Evolutionary conservation across 1,140 invertebrate species (phyloP).

Genomic region (Gonioctena quinquepunctata): DNA sequence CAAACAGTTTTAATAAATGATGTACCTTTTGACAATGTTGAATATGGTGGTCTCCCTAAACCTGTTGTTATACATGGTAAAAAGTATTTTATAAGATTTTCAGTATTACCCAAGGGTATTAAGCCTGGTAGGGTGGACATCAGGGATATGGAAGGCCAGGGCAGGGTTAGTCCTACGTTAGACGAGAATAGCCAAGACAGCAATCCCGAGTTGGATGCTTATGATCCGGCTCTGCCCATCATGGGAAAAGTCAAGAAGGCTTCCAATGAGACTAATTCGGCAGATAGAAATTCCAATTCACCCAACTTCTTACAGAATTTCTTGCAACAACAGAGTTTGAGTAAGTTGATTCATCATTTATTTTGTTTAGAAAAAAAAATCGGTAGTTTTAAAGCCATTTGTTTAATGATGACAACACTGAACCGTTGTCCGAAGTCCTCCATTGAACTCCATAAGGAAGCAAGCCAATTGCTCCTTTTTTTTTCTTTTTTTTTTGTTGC

Average conservation of each 20-base stretch:
- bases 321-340: slow-evolving; percentile 36
- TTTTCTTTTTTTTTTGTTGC: too few relatives aligned
- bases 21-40: slow-evolving; percentile 72
- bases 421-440: too few relatives aligned
- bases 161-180: slow-evolving; percentile 3
- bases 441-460: too few relatives aligned
- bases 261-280: slow-evolving; percentile 28
- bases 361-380: too few relatives aligned
- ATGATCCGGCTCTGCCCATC: slow-evolving; percentile 32
- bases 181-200: slow-evolving; percentile 36
- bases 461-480: too few relatives aligned
- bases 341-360: slow-evolving; percentile 36
- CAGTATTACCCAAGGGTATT: slow-evolving; percentile 76
- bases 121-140: slow-evolving; percentile 71
- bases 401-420: too few relatives aligned
- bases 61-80: slow-evolving; percentile 79
- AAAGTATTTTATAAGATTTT: slow-evolving; percentile 82
- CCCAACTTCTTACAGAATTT: slow-evolving; percentile 43
- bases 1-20: slow-evolving; percentile 82
- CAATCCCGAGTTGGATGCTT: background rate
- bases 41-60: slow-evolving; percentile 92
- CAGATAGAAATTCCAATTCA: slow-evolving; percentile 48
- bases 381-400: too few relatives aligned
- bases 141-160: slow-evolving; percentile 65
- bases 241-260: slow-evolving; percentile 4